phyloP scores from a whole-genome alignment of 1,140 invertebrate species.

The Lasioglossum baleicum region DNA sequence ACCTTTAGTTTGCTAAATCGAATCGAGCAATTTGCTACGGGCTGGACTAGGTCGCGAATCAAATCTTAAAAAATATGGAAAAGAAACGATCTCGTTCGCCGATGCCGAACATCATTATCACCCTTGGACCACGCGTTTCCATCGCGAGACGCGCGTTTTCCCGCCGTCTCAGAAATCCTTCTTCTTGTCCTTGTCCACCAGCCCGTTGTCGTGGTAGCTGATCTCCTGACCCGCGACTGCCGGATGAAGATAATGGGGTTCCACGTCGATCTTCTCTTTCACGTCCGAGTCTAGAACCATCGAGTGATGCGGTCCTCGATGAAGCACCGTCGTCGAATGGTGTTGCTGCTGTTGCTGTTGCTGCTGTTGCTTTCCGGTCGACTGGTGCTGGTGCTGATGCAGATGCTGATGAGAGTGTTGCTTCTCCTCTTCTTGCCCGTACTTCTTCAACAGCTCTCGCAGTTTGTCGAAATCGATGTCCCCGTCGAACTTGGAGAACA shows the following conservation, averaged over 20 bases:
- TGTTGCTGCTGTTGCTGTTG: conserved; percentile 65
- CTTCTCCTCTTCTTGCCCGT: conserved; percentile 62
- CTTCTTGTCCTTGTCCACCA: conserved; percentile 75
- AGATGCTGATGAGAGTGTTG: conserved; percentile 64
- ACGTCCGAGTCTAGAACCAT: conserved; percentile 75
- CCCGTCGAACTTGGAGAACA: conserved; percentile 71
- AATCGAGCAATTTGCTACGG: too few relatives aligned
- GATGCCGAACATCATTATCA: too few relatives aligned
- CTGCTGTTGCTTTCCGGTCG: conserved; percentile 36
- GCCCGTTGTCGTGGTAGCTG: conserved; percentile 78
- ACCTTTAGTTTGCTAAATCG: too few relatives aligned
- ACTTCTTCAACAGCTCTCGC: conserved; percentile 70
- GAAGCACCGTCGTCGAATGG: conserved; percentile 64
- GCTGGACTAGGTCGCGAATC: too few relatives aligned
- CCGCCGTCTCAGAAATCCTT: conserved; percentile 70
- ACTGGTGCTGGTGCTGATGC: conserved; percentile 54
- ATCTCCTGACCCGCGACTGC: conserved; percentile 80
- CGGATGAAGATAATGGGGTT: conserved; percentile 79
- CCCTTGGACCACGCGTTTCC: neutral
- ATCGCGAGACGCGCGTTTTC: too few relatives aligned
- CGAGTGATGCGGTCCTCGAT: conserved; percentile 76
- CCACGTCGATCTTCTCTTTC: conserved; percentile 79
- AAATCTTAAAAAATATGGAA: too few relatives aligned
- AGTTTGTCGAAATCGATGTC: conserved; percentile 72
- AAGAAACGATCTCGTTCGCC: too few relatives aligned